Evolutionary conservation across 1,140 invertebrate genomes (phyloP).

Genomic region (Drosophila tropicalis): DNA sequence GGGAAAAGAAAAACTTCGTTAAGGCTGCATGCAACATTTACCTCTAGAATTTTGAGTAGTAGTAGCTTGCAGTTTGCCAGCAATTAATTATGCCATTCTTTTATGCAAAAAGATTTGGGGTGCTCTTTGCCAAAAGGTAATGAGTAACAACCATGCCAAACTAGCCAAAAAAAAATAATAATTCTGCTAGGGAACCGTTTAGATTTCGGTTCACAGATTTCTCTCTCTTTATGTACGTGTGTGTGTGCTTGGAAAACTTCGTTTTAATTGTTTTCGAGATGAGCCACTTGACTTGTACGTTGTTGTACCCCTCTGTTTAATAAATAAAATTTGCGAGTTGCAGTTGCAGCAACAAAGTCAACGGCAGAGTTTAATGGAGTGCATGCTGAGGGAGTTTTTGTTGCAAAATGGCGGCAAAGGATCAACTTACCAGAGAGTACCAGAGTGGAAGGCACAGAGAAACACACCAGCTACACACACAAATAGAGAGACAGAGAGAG

Average conservation of each 20-base stretch:
- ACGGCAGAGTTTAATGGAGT: conserved; percentile 79
- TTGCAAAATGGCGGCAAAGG: conserved; percentile 79
- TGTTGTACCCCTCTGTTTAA: conserved; percentile 67
- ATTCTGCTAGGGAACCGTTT: conserved; percentile 50
- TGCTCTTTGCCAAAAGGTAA: conserved; percentile 12
- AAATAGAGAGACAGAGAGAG: conserved; percentile 40
- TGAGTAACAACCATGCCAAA: conserved; percentile 53
- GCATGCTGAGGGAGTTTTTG: conserved; percentile 69
- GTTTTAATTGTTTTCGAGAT: conserved; percentile 80
- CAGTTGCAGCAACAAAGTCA: conserved; percentile 67
- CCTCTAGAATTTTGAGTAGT: conserved; percentile 48
- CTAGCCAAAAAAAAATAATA: conserved; percentile 43
- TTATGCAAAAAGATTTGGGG: conserved; percentile 58
- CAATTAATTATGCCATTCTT: conserved; percentile 81
- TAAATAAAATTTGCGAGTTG: conserved; percentile 74
- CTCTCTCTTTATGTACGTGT: not conserved
- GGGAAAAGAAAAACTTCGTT: not conserved
- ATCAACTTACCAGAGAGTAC: conserved; percentile 68
- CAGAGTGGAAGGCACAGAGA: conserved; percentile 1
- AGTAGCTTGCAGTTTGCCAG: conserved; percentile 23
- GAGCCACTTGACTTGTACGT: conserved; percentile 78
- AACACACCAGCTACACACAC: conserved; percentile 27
- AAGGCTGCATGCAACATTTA: conserved; percentile 74
- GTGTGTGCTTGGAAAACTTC: conserved; percentile 57
- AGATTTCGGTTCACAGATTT: conserved; percentile 66